phyloP scores from a whole-genome alignment of 2,113 vertebrate genomes.

The Eublepharis macularius region DNA sequence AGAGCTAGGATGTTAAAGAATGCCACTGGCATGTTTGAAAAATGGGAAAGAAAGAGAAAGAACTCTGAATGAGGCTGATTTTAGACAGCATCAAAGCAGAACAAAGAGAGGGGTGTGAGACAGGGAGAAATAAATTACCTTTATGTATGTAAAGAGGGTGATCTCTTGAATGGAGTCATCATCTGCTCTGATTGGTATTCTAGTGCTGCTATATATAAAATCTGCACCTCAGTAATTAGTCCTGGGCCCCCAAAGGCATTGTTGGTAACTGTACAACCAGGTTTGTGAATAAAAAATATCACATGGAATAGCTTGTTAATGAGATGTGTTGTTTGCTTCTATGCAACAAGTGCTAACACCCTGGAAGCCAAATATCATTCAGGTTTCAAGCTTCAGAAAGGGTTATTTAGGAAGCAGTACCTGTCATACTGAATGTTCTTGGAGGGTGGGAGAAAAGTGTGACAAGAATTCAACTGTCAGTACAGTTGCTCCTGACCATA shows the following conservation, averaged over 20 bases:
- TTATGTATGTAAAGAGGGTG: not conserved
- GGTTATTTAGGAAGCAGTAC: accelerated
- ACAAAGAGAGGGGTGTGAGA: not conserved
- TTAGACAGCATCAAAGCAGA: not conserved
- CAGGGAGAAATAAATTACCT: not conserved
- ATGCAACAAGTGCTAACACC: not conserved
- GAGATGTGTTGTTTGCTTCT: not conserved
- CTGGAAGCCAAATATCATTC: constrained; percentile 19
- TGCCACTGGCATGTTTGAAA: constrained; percentile 10
- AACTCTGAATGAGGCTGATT: not conserved
- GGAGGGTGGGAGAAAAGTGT: constrained; percentile 1
- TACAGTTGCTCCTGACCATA: not conserved
- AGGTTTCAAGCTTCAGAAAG: not conserved
- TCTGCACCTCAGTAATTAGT: not conserved
- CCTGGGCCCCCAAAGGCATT: not conserved
- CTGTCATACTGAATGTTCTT: not conserved
- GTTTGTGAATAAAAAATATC: not conserved
- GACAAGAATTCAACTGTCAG: not conserved
- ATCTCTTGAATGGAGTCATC: not conserved
- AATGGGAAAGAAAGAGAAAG: not conserved
- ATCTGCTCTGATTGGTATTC: not conserved
- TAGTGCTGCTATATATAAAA: not conserved
- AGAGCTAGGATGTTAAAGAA: constrained; percentile 9
- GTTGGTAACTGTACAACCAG: not conserved
- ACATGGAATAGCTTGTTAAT: not conserved